A percentile compares a stretch with the other conserved stretches of the same genome.
phyloP scores from a whole-genome alignment of 1,140 invertebrate species.

The Neomicropteryx cornuta region DNA sequence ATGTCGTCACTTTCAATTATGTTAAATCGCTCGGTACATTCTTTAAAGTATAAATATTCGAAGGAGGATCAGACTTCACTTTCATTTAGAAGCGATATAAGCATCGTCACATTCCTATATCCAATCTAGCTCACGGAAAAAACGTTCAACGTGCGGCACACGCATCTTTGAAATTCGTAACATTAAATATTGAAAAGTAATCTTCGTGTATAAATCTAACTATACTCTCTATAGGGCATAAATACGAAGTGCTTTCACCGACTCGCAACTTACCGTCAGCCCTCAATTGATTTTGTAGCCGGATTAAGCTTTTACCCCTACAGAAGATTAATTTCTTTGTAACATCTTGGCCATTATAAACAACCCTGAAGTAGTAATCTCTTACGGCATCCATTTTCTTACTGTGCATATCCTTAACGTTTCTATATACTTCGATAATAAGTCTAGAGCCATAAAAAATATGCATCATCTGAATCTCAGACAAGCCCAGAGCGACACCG shows the following conservation, averaged over 20 bases:
- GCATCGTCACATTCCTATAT: no score
- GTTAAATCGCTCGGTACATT: no score
- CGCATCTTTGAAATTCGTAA: conserved; percentile 76
- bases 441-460: conserved; percentile 73
- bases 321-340: conserved; percentile 77
- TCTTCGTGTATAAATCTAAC: conserved; percentile 75
- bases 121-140: no score
- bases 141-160: conserved; percentile 40
- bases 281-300: conserved; percentile 17
- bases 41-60: no score
- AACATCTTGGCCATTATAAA: conserved; percentile 80
- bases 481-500: conserved; percentile 62
- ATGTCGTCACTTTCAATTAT: no score
- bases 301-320: conserved; percentile 37
- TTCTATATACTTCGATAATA: conserved; percentile 70
- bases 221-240: conserved; percentile 77
- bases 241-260: conserved; percentile 38
- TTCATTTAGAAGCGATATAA: no score
- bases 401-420: conserved; percentile 14
- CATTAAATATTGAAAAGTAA: conserved; percentile 69
- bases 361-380: conserved; percentile 68
- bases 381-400: conserved; percentile 28
- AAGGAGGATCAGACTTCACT: no score
- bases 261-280: conserved; percentile 28
- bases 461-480: conserved; percentile 39